Evolutionary conservation across 2,113 vertebrate species (phyloP), one percentile per base, ranked within the genome.

Genomic region (Poeciliopsis occidentalis): DNA sequence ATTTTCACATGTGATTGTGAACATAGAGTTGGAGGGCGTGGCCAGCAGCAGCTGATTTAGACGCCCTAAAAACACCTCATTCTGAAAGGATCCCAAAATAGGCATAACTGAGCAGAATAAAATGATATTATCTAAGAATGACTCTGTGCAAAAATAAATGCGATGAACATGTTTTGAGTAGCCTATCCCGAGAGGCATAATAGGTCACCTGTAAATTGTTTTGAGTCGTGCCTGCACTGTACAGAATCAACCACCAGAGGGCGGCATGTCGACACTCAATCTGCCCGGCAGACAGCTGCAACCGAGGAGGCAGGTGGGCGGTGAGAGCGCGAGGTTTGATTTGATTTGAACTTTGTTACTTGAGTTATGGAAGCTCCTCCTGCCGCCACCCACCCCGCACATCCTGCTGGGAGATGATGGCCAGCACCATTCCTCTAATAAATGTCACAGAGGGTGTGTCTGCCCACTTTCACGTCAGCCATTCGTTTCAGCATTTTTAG

Each of bases 321-420:
- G 60, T 67, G 80, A 66, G 26, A 79, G 70, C 63, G 67, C 70
- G 67, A 66, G n/a, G 24, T 84, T 81, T 78, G 54, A 82, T 91
- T 75, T 70, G 30, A 87, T 86, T 87, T 83, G 0, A 83, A 79
- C 76, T 86, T 82, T 62, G 69, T 74, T 77, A 78, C 74, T 72
- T 71, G 67, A 85, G 26, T 85, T 82, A 44, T 78, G 22, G 8
- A 47, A 63, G 60, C 60, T 85, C 37, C 44, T 65, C 22, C 41
- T 47, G 22, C 31, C 2, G 68, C 79, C 84, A n/a, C 81, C 88
- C 73, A 85, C 82, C 63, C 73, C 2, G 29, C 77, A 75, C 73
- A 64, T 82, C 76, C 65, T 83, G 39, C 62, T 63, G 67, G 64
- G 63, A 64, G 70, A 82, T 81, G 73, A 77, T 73, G 65, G 79